A percentile compares a stretch with the other conserved stretches of the same genome.
Conservation (phyloP, 1,140 invertebrate species). For the Zaprionus ghesquierei region DNA sequence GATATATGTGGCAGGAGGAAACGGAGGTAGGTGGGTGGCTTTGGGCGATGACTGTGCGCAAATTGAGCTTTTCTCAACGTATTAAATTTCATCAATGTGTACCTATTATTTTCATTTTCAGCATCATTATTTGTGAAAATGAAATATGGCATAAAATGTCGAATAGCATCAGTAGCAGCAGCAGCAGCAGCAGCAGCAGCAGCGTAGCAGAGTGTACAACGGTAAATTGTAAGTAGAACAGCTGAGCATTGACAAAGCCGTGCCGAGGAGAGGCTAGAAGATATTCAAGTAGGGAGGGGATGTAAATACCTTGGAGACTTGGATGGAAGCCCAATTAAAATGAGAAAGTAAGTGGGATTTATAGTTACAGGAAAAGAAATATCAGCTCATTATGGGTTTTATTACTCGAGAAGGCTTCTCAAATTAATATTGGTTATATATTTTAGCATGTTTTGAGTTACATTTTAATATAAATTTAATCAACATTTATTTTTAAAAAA, state of each 20-base stretch:
- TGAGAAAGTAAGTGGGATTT: not conserved
- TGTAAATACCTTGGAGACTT: not conserved
- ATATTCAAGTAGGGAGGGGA: not conserved
- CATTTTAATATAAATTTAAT: too few species aligned
- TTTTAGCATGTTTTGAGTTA: too few species aligned
- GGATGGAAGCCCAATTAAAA: not conserved
- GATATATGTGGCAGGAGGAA: not conserved
- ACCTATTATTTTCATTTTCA: constrained; percentile 56
- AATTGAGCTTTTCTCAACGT: constrained; percentile 70
- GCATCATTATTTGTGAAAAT: constrained; percentile 69
- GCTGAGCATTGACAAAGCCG: not conserved
- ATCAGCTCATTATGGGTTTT: not conserved
- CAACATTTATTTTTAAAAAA: too few species aligned
- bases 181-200: constrained; percentile 8
- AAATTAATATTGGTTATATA: not conserved
- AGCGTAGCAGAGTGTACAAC: not conserved
- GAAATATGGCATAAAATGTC: constrained; percentile 50
- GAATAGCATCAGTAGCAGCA: constrained; percentile 11
- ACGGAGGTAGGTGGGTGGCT: not conserved
- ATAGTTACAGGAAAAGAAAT: not conserved
- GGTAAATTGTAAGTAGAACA: not conserved
- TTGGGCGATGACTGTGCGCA: constrained; percentile 25
- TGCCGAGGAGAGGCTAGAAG: not conserved
- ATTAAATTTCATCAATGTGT: constrained; percentile 76
- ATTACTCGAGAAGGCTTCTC: not conserved